Evolutionary conservation across 1,140 invertebrate species (phyloP).

Genomic region (Triops cancriformis): DNA sequence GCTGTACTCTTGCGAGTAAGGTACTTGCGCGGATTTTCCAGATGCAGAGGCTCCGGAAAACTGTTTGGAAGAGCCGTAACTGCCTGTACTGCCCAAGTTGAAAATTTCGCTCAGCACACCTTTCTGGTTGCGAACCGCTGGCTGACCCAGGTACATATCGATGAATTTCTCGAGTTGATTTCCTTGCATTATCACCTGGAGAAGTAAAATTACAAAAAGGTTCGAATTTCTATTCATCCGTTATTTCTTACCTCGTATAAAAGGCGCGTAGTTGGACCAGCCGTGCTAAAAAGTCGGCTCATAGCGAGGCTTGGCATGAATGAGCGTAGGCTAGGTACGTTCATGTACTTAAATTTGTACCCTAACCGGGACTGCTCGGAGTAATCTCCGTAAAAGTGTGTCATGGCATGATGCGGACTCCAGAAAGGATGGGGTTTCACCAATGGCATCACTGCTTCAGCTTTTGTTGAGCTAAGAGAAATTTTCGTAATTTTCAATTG

Average conservation of each 20-base stretch:
- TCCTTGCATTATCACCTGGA: background rate
- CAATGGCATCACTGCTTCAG: constrained; percentile 27
- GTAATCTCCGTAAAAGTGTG: constrained; percentile 13
- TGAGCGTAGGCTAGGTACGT: constrained; percentile 16
- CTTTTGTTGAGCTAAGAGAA: constrained; percentile 25
- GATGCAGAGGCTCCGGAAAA: background rate
- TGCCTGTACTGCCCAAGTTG: background rate
- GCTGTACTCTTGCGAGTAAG: background rate
- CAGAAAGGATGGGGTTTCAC: constrained; percentile 22
- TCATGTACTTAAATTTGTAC: constrained; percentile 18
- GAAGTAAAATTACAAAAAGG: background rate
- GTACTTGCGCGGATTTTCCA: background rate
- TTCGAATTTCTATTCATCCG: background rate
- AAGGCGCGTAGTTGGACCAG: background rate
- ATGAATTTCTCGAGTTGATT: constrained; percentile 24
- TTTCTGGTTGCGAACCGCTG: constrained; percentile 12
- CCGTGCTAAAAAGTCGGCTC: background rate
- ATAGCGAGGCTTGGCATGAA: constrained; percentile 22
- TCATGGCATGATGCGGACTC: constrained; percentile 18
- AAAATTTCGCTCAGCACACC: background rate
- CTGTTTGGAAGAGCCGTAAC: background rate
- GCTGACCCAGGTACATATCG: constrained; percentile 19
- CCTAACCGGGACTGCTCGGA: constrained; percentile 22
- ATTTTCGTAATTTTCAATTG: background rate
- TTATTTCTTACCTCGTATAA: background rate